Conservation (phyloP, 1,140 invertebrate genomes). For the Tetramorium alpestre region DNA sequence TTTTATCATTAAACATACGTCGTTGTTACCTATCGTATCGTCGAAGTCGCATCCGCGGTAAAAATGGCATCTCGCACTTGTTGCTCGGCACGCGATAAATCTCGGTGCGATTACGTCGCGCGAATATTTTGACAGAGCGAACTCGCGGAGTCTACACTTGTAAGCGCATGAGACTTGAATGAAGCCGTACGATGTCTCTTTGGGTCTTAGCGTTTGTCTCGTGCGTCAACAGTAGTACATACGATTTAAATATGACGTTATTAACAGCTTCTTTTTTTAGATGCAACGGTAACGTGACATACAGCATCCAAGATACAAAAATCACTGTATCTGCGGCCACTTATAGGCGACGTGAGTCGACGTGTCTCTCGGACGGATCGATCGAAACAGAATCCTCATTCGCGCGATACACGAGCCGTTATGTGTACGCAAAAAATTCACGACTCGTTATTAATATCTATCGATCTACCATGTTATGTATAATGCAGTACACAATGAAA, state of each 20-base stretch:
- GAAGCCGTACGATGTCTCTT: neutral
- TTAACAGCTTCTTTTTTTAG: neutral
- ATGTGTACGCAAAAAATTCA: neutral
- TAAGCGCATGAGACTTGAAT: neutral
- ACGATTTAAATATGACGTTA: neutral
- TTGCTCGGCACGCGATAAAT: constrained; percentile 15
- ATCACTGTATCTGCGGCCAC: neutral
- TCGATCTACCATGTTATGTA: neutral
- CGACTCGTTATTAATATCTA: neutral
- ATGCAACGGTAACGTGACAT: neutral
- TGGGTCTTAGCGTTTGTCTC: neutral
- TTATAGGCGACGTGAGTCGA: neutral
- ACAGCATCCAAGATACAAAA: neutral
- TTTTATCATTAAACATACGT: neutral
- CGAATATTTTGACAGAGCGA: constrained; percentile 8
- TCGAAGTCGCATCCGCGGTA: neutral
- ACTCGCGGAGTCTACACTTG: neutral
- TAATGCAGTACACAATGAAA: neutral
- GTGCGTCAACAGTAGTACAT: constrained; percentile 5
- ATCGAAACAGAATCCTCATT: neutral
- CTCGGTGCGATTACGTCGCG: neutral
- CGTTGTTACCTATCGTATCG: neutral
- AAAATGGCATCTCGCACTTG: constrained; percentile 19
- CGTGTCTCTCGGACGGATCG: neutral
- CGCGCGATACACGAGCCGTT: neutral